Percentiles rank a stretch among this genome's conserved stretches.
These are phyloP conservation scores for Phaethornis superciliosus DNA, from an alignment of 2,113 vertebrate species.

Conservation along the genomic window DNA sequence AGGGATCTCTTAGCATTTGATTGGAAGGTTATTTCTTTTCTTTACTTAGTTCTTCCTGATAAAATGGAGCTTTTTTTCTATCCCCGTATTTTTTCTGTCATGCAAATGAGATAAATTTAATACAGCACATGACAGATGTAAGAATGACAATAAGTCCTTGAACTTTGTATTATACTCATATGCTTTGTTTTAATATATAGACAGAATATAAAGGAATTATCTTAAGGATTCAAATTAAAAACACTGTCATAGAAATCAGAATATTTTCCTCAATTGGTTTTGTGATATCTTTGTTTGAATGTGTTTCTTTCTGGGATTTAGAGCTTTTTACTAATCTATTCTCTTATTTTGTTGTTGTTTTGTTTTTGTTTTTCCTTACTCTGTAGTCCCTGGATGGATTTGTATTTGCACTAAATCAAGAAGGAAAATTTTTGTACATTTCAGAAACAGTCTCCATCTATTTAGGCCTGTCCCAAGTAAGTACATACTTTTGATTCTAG, in stretches of 20 bases:
- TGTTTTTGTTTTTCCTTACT: background rate
- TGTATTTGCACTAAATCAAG: constrained; percentile 99
- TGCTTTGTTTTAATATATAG: constrained; percentile 6
- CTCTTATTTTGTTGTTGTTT: background rate
- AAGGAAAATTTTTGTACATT: constrained; percentile 99
- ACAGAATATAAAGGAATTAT: background rate
- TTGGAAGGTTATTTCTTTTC: constrained; percentile 32
- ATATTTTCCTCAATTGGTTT: background rate
- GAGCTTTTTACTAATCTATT: constrained; percentile 49
- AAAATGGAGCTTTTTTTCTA: background rate
- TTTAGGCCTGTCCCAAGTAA: constrained; percentile 98
- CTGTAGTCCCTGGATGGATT: constrained; percentile 97
- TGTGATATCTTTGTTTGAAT: constrained; percentile 11
- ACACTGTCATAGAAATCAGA: background rate
- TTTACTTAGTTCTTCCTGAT: background rate
- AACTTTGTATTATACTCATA: background rate
- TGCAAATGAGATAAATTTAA: background rate
- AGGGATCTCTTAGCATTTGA: background rate
- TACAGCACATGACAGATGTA: background rate
- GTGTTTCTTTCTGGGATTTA: background rate
- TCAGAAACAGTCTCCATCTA: constrained; percentile 99
- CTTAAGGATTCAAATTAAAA: background rate
- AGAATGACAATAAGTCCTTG: background rate
- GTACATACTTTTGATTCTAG: constrained; percentile 69
- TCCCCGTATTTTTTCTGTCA: background rate